These are phyloP conservation scores for Cyclophora albipunctata DNA, from an alignment of 2,888 invertebrate genomes.

Conservation along the genomic window DNA sequence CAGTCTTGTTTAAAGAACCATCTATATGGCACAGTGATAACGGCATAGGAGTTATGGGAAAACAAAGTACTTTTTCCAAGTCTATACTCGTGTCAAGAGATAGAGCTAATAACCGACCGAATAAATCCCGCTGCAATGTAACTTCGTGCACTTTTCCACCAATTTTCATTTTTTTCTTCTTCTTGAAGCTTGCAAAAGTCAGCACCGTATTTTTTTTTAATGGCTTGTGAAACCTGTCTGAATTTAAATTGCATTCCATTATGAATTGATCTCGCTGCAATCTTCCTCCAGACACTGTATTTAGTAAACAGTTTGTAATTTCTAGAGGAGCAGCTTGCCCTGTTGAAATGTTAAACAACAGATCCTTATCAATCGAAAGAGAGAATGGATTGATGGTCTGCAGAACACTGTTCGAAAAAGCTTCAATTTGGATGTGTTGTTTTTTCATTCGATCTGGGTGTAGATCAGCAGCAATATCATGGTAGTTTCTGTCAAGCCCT, in stretches of 20 bases:
- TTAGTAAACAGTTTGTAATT: slow-evolving; percentile 16
- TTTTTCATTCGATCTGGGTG: no score
- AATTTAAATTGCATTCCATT: background rate
- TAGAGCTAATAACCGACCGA: slow-evolving; percentile 13
- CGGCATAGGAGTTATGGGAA: slow-evolving; percentile 11
- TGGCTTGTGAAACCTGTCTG: slow-evolving; percentile 3
- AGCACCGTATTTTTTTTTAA: slow-evolving; percentile 3
- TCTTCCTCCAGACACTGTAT: slow-evolving; percentile 6
- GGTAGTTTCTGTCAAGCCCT: background rate
- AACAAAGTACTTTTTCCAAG: slow-evolving; percentile 6
- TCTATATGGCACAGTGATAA: slow-evolving; percentile 10
- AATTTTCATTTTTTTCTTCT: slow-evolving; percentile 3
- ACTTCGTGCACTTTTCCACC: slow-evolving; percentile 8
- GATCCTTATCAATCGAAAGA: slow-evolving; percentile 10
- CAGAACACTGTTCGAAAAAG: no score
- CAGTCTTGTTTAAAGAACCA: slow-evolving; percentile 17
- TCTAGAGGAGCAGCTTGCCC: slow-evolving; percentile 20
- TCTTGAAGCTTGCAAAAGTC: slow-evolving; percentile 16
- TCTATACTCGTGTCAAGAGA: slow-evolving; percentile 13
- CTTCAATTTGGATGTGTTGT: no score
- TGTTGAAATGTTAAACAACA: slow-evolving; percentile 19
- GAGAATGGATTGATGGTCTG: slow-evolving; percentile 19
- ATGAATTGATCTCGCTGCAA: background rate
- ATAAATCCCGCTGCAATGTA: slow-evolving; percentile 12
- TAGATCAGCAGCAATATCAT: background rate